phyloP scores from a whole-genome alignment of 2,888 invertebrate species.

The Ramazzottius varieornatus region DNA sequence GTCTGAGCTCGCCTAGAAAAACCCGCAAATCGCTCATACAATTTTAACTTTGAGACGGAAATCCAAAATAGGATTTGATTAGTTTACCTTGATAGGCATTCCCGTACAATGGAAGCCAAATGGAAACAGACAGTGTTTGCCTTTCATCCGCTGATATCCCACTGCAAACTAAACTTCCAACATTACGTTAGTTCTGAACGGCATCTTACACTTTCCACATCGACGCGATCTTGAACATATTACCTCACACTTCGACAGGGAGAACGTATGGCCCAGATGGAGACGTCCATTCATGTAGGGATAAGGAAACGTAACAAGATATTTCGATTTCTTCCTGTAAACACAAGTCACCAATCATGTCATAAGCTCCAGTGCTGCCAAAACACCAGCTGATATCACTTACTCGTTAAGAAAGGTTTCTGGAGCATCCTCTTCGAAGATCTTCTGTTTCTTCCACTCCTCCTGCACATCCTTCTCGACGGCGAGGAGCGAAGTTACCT shows the following conservation, averaged over 20 bases:
- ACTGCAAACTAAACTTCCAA: constrained; percentile 44
- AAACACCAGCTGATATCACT: constrained; percentile 5
- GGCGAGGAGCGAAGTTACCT: constrained; percentile 65
- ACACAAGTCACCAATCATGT: constrained; percentile 7
- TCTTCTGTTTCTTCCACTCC: constrained; percentile 52
- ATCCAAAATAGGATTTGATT: too few relatives aligned
- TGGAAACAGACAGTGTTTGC: constrained; percentile 70
- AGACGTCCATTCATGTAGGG: constrained; percentile 98
- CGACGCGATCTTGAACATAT: constrained; percentile 4
- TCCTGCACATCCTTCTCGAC: constrained; percentile 62
- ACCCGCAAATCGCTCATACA: not conserved
- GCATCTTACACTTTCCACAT: not conserved
- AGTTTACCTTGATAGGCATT: constrained; percentile 65
- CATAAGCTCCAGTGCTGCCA: too few relatives aligned
- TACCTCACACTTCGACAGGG: constrained; percentile 84
- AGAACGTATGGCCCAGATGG: constrained; percentile 90
- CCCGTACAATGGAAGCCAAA: constrained; percentile 98
- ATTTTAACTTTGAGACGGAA: too few relatives aligned
- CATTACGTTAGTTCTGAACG: constrained; percentile 5
- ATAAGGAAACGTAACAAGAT: constrained; percentile 76
- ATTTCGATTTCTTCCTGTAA: constrained; percentile 40
- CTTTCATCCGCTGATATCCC: constrained; percentile 68
- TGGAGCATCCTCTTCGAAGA: constrained; percentile 52
- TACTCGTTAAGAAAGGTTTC: constrained; percentile 30
- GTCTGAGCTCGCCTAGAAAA: constrained; percentile 57